Percentiles rank a stretch among this genome's conserved stretches.
Evolutionary conservation across 2,888 invertebrate species (phyloP).

Genomic region (Palloptera scutellata): DNA sequence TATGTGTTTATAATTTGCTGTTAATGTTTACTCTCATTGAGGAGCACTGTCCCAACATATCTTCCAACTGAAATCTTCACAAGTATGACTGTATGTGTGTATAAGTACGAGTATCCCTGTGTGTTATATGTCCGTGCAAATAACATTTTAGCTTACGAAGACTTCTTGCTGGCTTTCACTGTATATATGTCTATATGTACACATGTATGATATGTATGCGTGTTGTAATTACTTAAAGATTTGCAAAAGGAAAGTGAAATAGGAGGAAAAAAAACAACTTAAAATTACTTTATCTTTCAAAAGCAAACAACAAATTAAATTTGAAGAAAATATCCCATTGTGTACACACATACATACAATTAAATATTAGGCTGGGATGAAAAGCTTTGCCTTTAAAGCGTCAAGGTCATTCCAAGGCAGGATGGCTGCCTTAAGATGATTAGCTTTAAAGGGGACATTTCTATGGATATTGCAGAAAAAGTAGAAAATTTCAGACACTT

Average conservation of each 20-base stretch:
- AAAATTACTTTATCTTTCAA: neutral
- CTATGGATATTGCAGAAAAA: too few relatives aligned
- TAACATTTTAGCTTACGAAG: neutral
- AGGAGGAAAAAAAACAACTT: too few relatives aligned
- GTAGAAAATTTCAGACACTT: too few relatives aligned
- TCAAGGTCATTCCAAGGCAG: too few relatives aligned
- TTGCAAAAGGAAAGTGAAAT: neutral
- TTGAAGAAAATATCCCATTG: too few relatives aligned
- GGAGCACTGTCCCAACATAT: too few relatives aligned
- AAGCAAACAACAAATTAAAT: neutral
- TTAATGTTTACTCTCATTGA: slow-evolving; percentile 44
- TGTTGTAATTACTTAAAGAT: slow-evolving; percentile 1
- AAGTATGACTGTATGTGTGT: neutral
- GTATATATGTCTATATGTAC: neutral
- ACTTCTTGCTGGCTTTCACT: neutral
- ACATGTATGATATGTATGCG: neutral
- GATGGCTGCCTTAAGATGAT: too few relatives aligned
- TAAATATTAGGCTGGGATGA: too few relatives aligned
- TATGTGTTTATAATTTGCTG: slow-evolving; percentile 53
- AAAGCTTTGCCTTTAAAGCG: too few relatives aligned
- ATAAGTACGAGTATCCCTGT: neutral
- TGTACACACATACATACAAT: too few relatives aligned
- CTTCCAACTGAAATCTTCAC: too few relatives aligned
- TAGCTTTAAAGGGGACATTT: too few relatives aligned
- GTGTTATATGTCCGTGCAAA: neutral